A percentile compares a stretch with the other conserved stretches of the same genome.
Conservation (phyloP, 2,888 invertebrate genomes). For the Brachylomia viminalis region DNA sequence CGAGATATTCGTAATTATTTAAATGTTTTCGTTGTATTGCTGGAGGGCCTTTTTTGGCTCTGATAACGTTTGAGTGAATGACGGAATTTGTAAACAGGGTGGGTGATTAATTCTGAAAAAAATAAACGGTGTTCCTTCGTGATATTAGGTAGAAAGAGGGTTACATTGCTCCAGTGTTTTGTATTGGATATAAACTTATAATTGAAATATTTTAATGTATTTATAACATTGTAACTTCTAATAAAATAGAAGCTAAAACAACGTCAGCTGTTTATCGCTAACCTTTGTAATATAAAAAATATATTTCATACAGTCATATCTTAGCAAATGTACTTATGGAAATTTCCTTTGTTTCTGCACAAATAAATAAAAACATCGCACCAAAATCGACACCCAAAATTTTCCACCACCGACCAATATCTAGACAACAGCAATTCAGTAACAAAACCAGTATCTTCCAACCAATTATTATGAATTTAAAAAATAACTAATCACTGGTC, state of each 20-base stretch:
- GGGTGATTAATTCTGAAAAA: constrained; percentile 55
- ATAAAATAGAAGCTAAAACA: not conserved
- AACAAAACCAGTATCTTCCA: constrained; percentile 58
- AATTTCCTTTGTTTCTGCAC: too few species aligned
- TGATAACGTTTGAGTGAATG: constrained; percentile 58
- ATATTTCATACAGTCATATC: too few species aligned
- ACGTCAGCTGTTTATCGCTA: too few species aligned
- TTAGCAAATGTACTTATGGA: not conserved
- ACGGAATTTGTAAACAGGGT: constrained; percentile 59
- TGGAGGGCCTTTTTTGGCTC: constrained; percentile 52
- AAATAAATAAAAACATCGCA: constrained; percentile 11
- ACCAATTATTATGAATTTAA: constrained; percentile 60
- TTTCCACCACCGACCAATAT: constrained; percentile 26
- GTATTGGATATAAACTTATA: not conserved
- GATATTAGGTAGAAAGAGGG: not conserved
- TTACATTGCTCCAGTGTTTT: constrained; percentile 19
- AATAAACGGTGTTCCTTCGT: constrained; percentile 20
- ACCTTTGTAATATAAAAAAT: not conserved
- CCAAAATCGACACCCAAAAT: constrained; percentile 13
- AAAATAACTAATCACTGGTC: constrained; percentile 70
- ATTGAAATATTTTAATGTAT: not conserved
- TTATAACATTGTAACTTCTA: not conserved
- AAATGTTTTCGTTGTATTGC: constrained; percentile 57
- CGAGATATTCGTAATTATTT: constrained; percentile 67
- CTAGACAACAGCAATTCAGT: constrained; percentile 39